phyloP scores from a whole-genome alignment of 2,888 invertebrate genomes.

The Euclidia mi region DNA sequence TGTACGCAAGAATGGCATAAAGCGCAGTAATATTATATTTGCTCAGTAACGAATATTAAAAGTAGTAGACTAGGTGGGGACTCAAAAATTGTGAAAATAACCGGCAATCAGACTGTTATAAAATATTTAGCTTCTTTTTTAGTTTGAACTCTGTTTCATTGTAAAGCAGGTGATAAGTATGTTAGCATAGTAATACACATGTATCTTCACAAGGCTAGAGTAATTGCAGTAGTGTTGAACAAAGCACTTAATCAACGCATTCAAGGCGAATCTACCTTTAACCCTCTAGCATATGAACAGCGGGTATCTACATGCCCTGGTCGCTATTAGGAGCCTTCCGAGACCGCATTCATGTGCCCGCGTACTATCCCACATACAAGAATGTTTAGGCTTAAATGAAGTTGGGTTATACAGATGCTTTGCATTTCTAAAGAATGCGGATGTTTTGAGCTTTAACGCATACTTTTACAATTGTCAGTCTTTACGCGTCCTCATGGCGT shows the following conservation, averaged over 20 bases:
- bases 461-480: too few species aligned
- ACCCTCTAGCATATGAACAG: not conserved
- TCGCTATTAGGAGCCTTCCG: not conserved
- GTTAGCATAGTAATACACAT: not conserved
- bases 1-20: too few species aligned
- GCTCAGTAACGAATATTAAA: too few species aligned
- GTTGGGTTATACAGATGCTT: too few species aligned
- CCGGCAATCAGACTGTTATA: too few species aligned
- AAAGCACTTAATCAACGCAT: constrained; percentile 7
- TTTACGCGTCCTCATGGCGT: too few species aligned
- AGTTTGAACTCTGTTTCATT: not conserved
- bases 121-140: too few species aligned
- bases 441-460: too few species aligned
- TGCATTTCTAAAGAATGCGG: too few species aligned
- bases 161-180: not conserved
- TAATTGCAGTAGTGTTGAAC: constrained; percentile 3
- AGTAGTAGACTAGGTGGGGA: too few species aligned
- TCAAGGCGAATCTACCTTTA: constrained; percentile 1
- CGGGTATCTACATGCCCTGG: not conserved
- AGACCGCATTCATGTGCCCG: not conserved
- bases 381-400: not conserved
- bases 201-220: constrained; percentile 2
- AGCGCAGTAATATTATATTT: too few species aligned
- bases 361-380: not conserved
- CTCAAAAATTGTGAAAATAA: too few species aligned